Evolutionary conservation across 2,797 vertebrate genomes (phyloP).

Genomic region (Oreortyx pictus): DNA sequence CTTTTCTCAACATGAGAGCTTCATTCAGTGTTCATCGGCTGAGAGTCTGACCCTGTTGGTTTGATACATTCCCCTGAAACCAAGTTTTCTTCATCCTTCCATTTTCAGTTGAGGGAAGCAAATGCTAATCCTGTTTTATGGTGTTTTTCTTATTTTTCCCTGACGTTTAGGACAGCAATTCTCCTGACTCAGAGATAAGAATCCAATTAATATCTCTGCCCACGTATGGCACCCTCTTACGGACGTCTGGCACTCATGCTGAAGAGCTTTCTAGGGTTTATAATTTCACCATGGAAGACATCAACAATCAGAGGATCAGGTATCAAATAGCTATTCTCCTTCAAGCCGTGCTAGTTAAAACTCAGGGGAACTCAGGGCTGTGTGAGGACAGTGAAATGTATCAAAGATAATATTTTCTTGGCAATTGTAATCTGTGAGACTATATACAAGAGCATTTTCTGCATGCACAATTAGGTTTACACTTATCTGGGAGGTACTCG

Average conservation of each 20-base stretch:
- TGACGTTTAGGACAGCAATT: constrained; percentile 83
- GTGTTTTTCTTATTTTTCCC: background rate
- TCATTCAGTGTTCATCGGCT: background rate
- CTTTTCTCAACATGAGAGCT: background rate
- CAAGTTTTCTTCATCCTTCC: background rate
- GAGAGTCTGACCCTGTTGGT: background rate
- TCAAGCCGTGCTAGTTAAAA: background rate
- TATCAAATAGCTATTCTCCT: constrained; percentile 54
- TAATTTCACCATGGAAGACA: constrained; percentile 94
- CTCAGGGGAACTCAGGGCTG: background rate
- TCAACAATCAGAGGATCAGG: constrained; percentile 89
- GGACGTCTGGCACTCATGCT: constrained; percentile 67
- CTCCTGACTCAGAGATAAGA: constrained; percentile 87
- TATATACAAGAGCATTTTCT: background rate
- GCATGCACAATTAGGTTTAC: background rate
- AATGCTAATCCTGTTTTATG: background rate
- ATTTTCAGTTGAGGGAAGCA: background rate
- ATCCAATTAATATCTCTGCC: constrained; percentile 92
- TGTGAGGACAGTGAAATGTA: background rate
- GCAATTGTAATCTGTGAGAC: background rate
- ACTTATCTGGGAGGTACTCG: background rate
- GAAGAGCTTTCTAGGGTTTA: constrained; percentile 88
- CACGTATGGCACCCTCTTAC: constrained; percentile 88
- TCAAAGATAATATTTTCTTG: background rate
- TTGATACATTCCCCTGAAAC: background rate